Evolutionary conservation across 2,113 vertebrate genomes (phyloP), one percentile per base, ranked within the genome.

Genomic region (Ctenomys sociabilis): DNA sequence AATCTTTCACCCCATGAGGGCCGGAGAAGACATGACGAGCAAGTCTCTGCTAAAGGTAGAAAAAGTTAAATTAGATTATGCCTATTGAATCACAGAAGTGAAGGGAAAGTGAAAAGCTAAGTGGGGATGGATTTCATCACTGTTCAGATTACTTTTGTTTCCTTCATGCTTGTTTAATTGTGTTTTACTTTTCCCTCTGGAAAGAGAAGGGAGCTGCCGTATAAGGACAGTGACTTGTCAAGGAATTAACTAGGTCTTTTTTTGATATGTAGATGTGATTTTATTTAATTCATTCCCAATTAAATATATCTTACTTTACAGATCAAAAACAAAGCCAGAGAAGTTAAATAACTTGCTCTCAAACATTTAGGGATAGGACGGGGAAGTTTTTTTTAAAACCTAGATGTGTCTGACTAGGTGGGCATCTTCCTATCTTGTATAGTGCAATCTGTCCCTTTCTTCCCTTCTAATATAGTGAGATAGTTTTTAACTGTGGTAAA

Each of bases 1-100:
- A 99, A 98, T 95, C 97, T 98, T 96, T 98, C 98, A 35, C 95
- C 98, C 0, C 98, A 98, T 96, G 98, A 99, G 95, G 96, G 97
- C 95, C 98, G 98, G 88, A 98, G 98, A 96, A 99, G 98, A 92
- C 98, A 98, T 92, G 98, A 99, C 95, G 98, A 99, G 3, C 98
- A 98, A 61, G 98, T 97, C 89, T 95, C 98, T 94, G 59, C 98
- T 95, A 98, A 98, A 98, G 98, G 98, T 98, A 97, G 97, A 96
- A 98, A 98, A 97, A 94, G 96, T 96, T 98, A 98, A 68, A 98
- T 97, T 91, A 97, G 97, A 96, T 92, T 97, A 97, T 98, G 95
- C 96, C 90, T 97, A 96, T 98, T 98, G 97, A 98, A 97, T 98
- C 97, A 95, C 96, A 97, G 96, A 94, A 95, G 97, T 98, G 96